These are phyloP conservation scores for Papilio machaon DNA, from an alignment of 1,140 invertebrate species.

Conservation along the genomic window DNA sequence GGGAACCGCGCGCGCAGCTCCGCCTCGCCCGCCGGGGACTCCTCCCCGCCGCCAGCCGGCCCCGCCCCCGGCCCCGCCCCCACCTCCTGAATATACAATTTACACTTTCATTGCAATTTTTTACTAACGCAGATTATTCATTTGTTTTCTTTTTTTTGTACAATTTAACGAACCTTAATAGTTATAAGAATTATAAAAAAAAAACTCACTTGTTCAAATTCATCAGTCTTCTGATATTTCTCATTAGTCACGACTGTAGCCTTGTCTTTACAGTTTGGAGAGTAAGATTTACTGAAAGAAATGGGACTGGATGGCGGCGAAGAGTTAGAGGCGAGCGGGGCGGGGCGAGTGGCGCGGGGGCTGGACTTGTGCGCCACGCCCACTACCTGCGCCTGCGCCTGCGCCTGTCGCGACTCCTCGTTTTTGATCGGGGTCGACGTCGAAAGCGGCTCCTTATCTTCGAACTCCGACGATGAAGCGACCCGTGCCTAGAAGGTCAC, in stretches of 20 bases:
- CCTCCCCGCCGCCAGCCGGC: slow-evolving; percentile 40
- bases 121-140: no score
- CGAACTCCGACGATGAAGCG: slow-evolving; percentile 54
- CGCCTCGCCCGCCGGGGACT: not conserved
- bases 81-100: not conserved
- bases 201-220: slow-evolving; percentile 46
- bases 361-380: slow-evolving; percentile 72
- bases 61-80: slow-evolving; percentile 40
- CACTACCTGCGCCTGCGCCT: slow-evolving; percentile 73
- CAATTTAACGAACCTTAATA: not conserved
- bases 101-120: not conserved
- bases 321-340: slow-evolving; percentile 40
- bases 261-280: slow-evolving; percentile 53
- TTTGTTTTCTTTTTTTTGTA: not conserved
- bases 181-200: not conserved
- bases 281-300: slow-evolving; percentile 49
- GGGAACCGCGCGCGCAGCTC: slow-evolving; percentile 56
- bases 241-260: slow-evolving; percentile 42
- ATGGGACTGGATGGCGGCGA: slow-evolving; percentile 42
- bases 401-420: slow-evolving; percentile 48
- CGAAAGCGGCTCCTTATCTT: slow-evolving; percentile 64
- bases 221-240: slow-evolving; percentile 59
- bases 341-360: slow-evolving; percentile 41
- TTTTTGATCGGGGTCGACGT: slow-evolving; percentile 75
- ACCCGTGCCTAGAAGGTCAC: slow-evolving; percentile 53